Base-by-base conservation (phyloP, 30 jellyfish, hydroid and myxozoan genomes). In the Clytia hemisphaerica region DNA sequence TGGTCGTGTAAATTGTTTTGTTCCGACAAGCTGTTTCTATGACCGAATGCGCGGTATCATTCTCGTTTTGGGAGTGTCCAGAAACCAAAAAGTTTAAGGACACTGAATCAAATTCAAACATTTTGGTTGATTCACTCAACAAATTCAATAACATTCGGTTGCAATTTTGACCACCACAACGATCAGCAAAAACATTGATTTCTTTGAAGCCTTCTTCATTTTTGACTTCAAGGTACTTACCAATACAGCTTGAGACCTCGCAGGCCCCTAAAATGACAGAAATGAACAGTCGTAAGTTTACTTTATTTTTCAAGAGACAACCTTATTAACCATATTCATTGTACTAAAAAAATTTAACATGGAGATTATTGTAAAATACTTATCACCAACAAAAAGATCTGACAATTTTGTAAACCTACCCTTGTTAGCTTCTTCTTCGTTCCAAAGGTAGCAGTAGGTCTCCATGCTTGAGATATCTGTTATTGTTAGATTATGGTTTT, bases 1-100 rank as follows among this genome's bases (percentile, higher is more conserved):
- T 58, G 16, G 76, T 67, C 35, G 76, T 63, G 25, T 63, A 63
- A 3, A 30, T 31, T 58, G 71, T 58, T 58, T 42, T 4, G 28
- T 58, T 58, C 28, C 58, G 58, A 48, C 27, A 48, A 5, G 21
- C 31, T 48, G 21, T 9, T 48, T 48, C 61, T 5, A 48, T 48
- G 2, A 9, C 27, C 27, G 9, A 48, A 3, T 3, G 61, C 6
- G 6, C 27, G 61, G 3, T 48, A 18, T 48, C n/a, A n/a, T n/a
- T n/a, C n/a, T n/a, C 61, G 27, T 2, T 48, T 33, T 48, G 61
- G 27, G 32, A 18, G 61, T 48, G 61, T 48, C 61, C 61, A 18
- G 9, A 32, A 18, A 48, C 61, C 21, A 48, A 48, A 3, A 48
- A 48, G 4, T 28, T 48, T 18, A 48, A 32, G 32, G 21, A 5